Evolutionary conservation across 2,888 invertebrate genomes (phyloP), one percentile per base, ranked within the genome.

Genomic region (Plusia festucae): DNA sequence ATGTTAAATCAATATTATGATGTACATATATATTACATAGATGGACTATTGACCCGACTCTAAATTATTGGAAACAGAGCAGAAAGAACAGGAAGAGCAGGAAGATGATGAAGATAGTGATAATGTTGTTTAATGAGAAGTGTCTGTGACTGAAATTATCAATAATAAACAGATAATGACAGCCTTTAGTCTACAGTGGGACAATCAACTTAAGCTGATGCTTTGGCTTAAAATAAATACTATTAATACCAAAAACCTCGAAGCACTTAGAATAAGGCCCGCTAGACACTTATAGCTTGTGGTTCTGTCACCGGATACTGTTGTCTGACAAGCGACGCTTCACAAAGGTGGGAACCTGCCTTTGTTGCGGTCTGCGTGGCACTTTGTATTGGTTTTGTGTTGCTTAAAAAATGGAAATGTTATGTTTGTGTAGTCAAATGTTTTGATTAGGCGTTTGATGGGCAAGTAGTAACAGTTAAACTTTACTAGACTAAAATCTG

Each of bases 281-380:
- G 79, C 82, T 73, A n/a, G 13, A 44, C 76, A 72, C 81, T 72
- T 65, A 40, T 78, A 51, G 55, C 77, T 81, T 78, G 63, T 9
- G 40, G 61, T n/a, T 56, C 58, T 40, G 92, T 85, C 91, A 93
- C 88, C 90, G 91, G 93, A 93, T 93, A 93, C 91, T 91, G 86
- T 88, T 85, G 91, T 88, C 88, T 83, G 82, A 77, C 74, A 83
- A 84, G 85, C 87, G 87, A 81, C 89, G 91, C 86, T 90, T 85
- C 70, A 73, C 92, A 92, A 91, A 92, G 93, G 90, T 90, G 88
- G 82, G 84, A 82, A 79, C 83, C 84, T 32, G 53, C 67, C 90
- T 91, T 91, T 90, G 90, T 89, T 83, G 90, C 78, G 89, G 89
- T 84, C 88, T 86, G 83, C 71, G 85, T 66, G 85, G 84, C 82